These are phyloP conservation scores for Meloidogyne hapla DNA, from an alignment of 1,140 invertebrate species.

Conservation along the genomic window DNA sequence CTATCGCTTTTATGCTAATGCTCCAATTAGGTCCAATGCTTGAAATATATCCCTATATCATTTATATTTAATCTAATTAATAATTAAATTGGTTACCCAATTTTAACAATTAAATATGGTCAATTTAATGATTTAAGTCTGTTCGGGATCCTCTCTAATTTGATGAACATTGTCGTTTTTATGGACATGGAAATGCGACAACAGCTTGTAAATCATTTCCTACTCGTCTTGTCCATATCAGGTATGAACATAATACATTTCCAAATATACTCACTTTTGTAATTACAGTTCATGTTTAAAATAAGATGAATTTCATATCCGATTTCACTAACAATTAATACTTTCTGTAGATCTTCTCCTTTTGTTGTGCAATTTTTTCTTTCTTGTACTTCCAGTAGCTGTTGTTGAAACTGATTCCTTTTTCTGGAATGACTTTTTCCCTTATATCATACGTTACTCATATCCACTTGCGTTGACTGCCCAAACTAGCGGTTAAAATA, in stretches of 20 bases:
- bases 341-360: conserved; percentile 54
- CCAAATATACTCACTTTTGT: too few relatives aligned
- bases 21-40: conserved; percentile 46
- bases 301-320: conserved; percentile 5
- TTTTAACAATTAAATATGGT: too few relatives aligned
- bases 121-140: conserved; percentile 27
- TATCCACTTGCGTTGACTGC: conserved; percentile 59
- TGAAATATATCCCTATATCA: background rate
- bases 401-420: conserved; percentile 59
- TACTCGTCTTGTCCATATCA: conserved; percentile 55
- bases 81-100: too few relatives aligned
- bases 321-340: background rate
- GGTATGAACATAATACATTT: too few relatives aligned
- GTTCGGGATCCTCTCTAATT: conserved; percentile 59
- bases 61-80: background rate
- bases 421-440: conserved; percentile 58
- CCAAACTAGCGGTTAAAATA: conserved; percentile 46
- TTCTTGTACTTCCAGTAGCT: conserved; percentile 60
- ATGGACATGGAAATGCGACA: conserved; percentile 57
- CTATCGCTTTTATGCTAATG: conserved; percentile 53
- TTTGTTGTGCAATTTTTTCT: conserved; percentile 62
- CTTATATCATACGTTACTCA: conserved; percentile 53
- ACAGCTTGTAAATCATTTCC: conserved; percentile 60
- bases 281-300: too few relatives aligned
- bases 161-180: conserved; percentile 62